Evolutionary conservation across 2,888 invertebrate genomes (phyloP).

Genomic region (Seira sanloemensis): DNA sequence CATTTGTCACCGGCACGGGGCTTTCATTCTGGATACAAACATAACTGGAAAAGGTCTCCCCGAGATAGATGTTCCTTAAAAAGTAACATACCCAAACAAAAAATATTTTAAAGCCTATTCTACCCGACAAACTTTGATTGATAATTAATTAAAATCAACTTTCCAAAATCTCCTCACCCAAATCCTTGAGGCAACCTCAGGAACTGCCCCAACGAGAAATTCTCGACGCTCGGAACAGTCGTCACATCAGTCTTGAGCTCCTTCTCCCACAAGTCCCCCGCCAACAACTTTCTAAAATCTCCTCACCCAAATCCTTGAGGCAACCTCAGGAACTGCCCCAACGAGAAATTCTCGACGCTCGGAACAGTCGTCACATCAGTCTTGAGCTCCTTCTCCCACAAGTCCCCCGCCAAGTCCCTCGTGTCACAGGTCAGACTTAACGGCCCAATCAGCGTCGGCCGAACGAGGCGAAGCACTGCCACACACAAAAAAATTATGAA

Average conservation of each 20-base stretch:
- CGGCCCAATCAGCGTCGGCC: conserved; percentile 90
- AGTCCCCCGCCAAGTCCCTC: conserved; percentile 89
- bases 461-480: conserved; percentile 94
- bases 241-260: conserved; percentile 89
- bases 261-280: conserved; percentile 87
- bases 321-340: conserved; percentile 92
- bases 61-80: conserved; percentile 92
- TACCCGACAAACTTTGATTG: background rate
- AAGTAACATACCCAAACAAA: background rate
- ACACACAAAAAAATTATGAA: conserved; percentile 58
- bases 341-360: conserved; percentile 87
- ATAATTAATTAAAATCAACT: too few relatives aligned
- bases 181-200: conserved; percentile 96
- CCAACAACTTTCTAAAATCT: too few relatives aligned
- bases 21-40: conserved; percentile 98
- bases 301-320: conserved; percentile 95
- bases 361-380: conserved; percentile 90
- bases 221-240: conserved; percentile 88
- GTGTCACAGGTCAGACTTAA: conserved; percentile 89
- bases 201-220: conserved; percentile 90
- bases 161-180: too few relatives aligned
- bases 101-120: too few relatives aligned
- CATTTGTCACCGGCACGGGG: conserved; percentile 87
- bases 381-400: conserved; percentile 86
- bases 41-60: conserved; percentile 98